Percentiles rank a stretch among this genome's conserved stretches.
Conservation (phyloP, 23 tunicate species). For the Botrylloides violaceus region DNA sequence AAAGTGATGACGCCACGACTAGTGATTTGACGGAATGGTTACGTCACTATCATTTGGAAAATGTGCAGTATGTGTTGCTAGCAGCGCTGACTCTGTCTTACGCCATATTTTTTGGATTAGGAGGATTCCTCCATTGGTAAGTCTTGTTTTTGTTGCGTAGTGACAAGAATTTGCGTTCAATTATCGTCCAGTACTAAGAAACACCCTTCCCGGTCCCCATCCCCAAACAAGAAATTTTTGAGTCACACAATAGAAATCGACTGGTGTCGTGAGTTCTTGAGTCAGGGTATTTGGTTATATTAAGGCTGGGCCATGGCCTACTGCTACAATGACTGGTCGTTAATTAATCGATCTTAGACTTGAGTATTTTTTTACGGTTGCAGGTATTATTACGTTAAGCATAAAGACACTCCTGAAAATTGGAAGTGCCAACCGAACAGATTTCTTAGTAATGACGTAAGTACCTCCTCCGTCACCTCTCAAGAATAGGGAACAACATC, state of each 20-base stretch:
- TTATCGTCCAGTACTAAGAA: no score
- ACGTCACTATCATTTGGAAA: conserved; percentile 35
- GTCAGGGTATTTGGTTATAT: no score
- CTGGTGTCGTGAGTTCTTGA: no score
- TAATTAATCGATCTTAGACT: no score
- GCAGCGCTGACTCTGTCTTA: conserved; percentile 31
- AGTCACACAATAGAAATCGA: no score
- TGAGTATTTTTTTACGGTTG: no score
- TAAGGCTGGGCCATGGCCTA: no score
- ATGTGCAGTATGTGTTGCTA: conserved; percentile 26
- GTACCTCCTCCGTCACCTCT: no score
- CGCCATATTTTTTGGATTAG: conserved; percentile 45
- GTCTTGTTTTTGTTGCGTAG: conserved; percentile 5
- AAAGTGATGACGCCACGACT: not conserved
- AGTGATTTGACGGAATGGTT: conserved; percentile 20
- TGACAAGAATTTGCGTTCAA: not conserved
- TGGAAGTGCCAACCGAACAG: conserved; percentile 93
- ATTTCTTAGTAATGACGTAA: conserved; percentile 56
- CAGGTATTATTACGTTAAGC: conserved; percentile 72
- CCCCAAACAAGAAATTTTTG: no score
- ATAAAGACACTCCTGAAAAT: conserved; percentile 33
- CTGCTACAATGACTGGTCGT: no score
- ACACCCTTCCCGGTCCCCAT: no score
- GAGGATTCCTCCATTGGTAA: conserved; percentile 79
- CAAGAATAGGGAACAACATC: no score